Percentiles rank a stretch among this genome's conserved stretches.
Conservation (phyloP, 2,113 vertebrate species). For the Microcebus jonahi region DNA sequence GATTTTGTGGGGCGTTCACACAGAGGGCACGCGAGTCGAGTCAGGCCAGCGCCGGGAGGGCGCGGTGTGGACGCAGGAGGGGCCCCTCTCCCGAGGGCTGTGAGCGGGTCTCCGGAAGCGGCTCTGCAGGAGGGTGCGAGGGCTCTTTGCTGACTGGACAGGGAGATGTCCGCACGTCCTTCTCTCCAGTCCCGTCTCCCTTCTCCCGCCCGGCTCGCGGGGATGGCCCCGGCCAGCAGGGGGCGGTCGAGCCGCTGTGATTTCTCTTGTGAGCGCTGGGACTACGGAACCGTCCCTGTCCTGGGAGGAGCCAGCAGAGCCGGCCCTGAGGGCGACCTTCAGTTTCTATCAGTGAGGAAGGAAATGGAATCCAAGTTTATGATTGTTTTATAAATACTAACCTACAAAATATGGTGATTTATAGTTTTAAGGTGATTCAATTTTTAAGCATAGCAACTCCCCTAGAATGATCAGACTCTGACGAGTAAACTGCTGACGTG, state of each 20-base stretch:
- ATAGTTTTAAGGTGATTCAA: not conserved
- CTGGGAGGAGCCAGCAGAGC: not conserved
- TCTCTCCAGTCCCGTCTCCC: not conserved
- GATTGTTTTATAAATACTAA: not conserved
- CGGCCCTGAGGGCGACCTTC: accelerated
- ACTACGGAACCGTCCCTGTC: not conserved
- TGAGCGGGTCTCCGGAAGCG: not conserved
- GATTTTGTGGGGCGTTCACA: not conserved
- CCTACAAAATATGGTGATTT: not conserved
- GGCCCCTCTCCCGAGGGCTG: accelerated
- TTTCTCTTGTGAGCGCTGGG: not conserved
- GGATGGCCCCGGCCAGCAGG: accelerated
- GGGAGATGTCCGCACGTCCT: not conserved
- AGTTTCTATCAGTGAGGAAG: accelerated
- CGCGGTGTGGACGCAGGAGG: not conserved
- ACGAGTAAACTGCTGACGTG: not conserved
- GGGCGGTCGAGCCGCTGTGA: not conserved
- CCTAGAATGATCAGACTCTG: not conserved
- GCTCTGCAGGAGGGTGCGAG: not conserved
- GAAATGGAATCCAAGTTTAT: not conserved
- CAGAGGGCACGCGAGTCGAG: not conserved
- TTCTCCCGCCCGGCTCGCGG: accelerated
- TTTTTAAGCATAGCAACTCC: not conserved
- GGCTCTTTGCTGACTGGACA: not conserved
- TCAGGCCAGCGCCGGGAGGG: not conserved